Conservation (phyloP, 2,113 vertebrate genomes). For the Climacteris rufus region DNA sequence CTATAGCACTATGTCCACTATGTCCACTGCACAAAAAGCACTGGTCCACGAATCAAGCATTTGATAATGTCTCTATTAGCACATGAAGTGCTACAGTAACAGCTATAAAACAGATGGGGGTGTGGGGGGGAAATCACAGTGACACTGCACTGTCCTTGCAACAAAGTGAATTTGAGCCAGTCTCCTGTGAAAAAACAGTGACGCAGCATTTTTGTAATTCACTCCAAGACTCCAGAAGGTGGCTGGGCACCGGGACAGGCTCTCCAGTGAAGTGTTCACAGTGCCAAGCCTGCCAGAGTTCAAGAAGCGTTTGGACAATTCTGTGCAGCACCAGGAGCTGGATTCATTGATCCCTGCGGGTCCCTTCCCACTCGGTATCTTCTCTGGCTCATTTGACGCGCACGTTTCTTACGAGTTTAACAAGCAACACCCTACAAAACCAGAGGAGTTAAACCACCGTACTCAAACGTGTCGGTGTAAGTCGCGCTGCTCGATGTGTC, state of each 20-base stretch:
- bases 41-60: not conserved
- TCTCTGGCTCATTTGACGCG: not conserved
- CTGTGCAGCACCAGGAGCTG: not conserved
- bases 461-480: fast-evolving
- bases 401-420: fast-evolving
- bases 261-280: not conserved
- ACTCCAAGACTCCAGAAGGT: not conserved
- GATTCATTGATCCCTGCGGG: not conserved
- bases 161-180: not conserved
- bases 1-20: not conserved
- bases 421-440: fast-evolving
- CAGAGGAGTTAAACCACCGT: fast-evolving
- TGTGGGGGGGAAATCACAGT: fast-evolving
- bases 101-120: not conserved
- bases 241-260: not conserved
- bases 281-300: not conserved
- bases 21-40: not conserved
- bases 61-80: not conserved
- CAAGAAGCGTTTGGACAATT: not conserved
- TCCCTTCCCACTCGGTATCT: not conserved
- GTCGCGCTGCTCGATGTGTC: fast-evolving
- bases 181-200: not conserved
- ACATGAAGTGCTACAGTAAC: not conserved
- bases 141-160: constrained; percentile 29
- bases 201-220: not conserved